Percentiles rank a stretch among this genome's conserved stretches.
Evolutionary conservation across 1,140 invertebrate genomes (phyloP).

Genomic region (Ridgeia piscesae): DNA sequence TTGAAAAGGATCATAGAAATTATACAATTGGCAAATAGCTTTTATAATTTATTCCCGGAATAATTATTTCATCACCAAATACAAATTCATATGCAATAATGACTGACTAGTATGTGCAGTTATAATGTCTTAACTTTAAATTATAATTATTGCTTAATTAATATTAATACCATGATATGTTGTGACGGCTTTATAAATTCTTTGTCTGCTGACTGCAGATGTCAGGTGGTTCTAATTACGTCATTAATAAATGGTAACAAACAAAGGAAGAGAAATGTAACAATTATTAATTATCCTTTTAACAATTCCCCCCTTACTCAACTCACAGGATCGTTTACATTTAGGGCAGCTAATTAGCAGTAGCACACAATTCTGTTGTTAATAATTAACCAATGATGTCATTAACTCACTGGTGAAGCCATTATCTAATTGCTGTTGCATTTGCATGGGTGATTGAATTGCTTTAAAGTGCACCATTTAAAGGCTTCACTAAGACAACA

Average conservation of each 20-base stretch:
- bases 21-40: too few relatives aligned
- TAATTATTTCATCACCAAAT: too few relatives aligned
- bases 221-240: not conserved
- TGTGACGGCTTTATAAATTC: not conserved
- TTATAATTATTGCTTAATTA: too few relatives aligned
- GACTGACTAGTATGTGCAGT: too few relatives aligned
- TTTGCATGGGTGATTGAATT: not conserved
- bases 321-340: not conserved
- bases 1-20: too few relatives aligned
- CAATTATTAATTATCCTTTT: not conserved
- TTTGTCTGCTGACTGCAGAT: not conserved
- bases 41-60: too few relatives aligned
- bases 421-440: not conserved
- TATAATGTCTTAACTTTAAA: too few relatives aligned
- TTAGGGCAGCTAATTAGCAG: not conserved
- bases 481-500: not conserved
- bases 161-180: not conserved
- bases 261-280: not conserved
- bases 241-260: not conserved
- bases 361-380: not conserved
- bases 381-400: not conserved
- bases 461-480: not conserved
- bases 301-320: not conserved
- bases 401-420: not conserved
- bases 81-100: too few relatives aligned